Evolutionary conservation across 1,140 invertebrate species (phyloP), one percentile per base, ranked within the genome.

Genomic region (Anthonomus grandis): DNA sequence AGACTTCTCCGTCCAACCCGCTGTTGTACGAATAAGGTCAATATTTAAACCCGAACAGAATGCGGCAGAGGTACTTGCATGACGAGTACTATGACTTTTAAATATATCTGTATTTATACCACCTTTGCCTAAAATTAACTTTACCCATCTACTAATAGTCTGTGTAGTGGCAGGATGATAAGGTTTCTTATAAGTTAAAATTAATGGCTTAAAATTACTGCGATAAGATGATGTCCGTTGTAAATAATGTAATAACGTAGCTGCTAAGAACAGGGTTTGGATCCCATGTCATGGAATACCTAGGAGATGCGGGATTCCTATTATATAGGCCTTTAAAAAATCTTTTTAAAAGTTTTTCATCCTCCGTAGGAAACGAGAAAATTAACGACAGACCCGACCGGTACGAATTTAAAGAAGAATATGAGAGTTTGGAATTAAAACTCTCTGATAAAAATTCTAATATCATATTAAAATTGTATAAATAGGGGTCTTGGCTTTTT

Each of bases 1-100:
- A n/a, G 49, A 51, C n/a, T 39, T 51, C 9, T 45, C 36, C 4
- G 31, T 18, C 49, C 49, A 51, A 51, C 49, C 49, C 17, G 31
- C 31, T 19, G 4, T 45, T 17, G 8, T 15, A 4, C 27, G 18
- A 46, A 51, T 51, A n/a, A 4, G 6, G 8, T 51, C 49, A 4
- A 45, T 45, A 12, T 45, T 15, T 19, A 51, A 8, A 4, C 49
- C 49, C 17, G 6, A 6, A 17, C 34, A 44, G 5, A 51, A 19
- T 9, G 49, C 49, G 3, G 49, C 37, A 6, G 49, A 51, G 4
- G 37, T 19, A 8, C 13, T 18, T 6, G 49, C 49, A 23, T 51
- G 49, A 10, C 37, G 8, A 5, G 27, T 34, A 22, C 37, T 39
- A 23, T 51, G 22, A 17, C 37, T 45, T 4, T 4, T 36, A 37